Base-by-base conservation (phyloP, 2,113 vertebrate species). In the Ailuropoda melanoleuca region DNA sequence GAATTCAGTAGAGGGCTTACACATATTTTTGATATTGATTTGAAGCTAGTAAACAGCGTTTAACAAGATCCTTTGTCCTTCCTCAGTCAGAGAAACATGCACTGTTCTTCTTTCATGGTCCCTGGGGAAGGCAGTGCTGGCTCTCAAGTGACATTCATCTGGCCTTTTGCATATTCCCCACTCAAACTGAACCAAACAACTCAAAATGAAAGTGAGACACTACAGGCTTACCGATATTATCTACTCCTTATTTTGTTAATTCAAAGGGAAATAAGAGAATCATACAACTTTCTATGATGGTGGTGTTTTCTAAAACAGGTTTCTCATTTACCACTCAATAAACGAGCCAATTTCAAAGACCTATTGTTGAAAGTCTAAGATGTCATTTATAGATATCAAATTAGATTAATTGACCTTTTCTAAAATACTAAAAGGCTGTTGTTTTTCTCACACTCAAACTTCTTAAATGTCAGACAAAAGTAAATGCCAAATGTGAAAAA, bases 401-500 rank as follows among this genome's bases (percentile, higher is more conserved):
- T 70, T 89, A 96, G 58, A 86, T 83, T 60, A 96, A 91, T n/a
- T 70, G 53, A 85, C 78, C 72, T 97, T 96, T 96, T 97, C 66
- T 53, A 83, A 97, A 96, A 92, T 87, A 78, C 34, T 77, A 80
- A 94, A 96, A 92, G 48, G 77, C 72, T 96, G 55, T 77, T 97
- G 86, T 96, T 92, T 98, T 95, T 75, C 83, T 96, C 55, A 64
- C 10, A 93, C 90, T 94, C 48, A 72, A 68, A 96, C 95, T 83
- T 88, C 78, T 88, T 91, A 97, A 97, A 97, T 96, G 89, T 96
- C 95, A 97, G 66, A 78, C 3, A 56, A 87, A 97, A 86, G 70
- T 62, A 97, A 96, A 96, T 96, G 64, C 56, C 85, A 97, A 92
- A 85, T 82, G n/a, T 94, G 81, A 95, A 86, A 97, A 93, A 43